These are phyloP conservation scores for Drosophila sucinea DNA, from an alignment of 1,140 invertebrate species.

Conservation along the genomic window DNA sequence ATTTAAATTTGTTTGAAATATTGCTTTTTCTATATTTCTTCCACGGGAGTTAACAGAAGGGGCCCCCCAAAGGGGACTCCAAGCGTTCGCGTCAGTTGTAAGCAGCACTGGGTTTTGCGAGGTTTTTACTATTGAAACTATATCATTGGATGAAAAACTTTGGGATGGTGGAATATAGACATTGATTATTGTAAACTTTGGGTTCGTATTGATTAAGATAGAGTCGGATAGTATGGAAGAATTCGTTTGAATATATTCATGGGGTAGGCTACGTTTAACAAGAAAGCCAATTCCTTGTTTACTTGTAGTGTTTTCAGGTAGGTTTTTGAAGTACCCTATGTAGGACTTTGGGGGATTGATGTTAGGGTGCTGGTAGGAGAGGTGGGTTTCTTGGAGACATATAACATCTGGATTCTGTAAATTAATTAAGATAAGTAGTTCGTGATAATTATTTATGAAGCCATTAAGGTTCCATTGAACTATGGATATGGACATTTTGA, in stretches of 20 bases:
- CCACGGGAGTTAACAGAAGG: no score
- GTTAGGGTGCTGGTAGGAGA: neutral
- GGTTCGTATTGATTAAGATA: neutral
- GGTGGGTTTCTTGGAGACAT: conserved; percentile 5
- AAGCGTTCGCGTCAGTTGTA: neutral
- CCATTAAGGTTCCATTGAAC: conserved; percentile 31
- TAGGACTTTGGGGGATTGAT: no score
- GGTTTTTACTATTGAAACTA: neutral
- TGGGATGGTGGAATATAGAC: neutral
- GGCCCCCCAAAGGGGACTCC: no score
- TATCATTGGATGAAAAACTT: neutral
- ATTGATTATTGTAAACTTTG: conserved; percentile 1
- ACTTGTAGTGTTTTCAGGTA: no score
- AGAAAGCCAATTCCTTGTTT: no score
- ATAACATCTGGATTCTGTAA: neutral
- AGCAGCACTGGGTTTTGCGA: neutral
- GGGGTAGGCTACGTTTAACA: no score
- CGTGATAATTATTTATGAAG: conserved; percentile 23
- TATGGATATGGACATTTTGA: conserved; percentile 14
- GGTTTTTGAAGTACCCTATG: no score
- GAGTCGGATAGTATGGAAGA: no score
- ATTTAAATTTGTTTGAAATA: neutral
- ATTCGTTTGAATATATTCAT: no score
- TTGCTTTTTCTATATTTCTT: neutral
- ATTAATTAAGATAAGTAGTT: conserved; percentile 16